Percentiles rank a stretch among this genome's conserved stretches.
Evolutionary conservation across 2,888 invertebrate genomes (phyloP).

Genomic region (Eupithecia dodoneata): DNA sequence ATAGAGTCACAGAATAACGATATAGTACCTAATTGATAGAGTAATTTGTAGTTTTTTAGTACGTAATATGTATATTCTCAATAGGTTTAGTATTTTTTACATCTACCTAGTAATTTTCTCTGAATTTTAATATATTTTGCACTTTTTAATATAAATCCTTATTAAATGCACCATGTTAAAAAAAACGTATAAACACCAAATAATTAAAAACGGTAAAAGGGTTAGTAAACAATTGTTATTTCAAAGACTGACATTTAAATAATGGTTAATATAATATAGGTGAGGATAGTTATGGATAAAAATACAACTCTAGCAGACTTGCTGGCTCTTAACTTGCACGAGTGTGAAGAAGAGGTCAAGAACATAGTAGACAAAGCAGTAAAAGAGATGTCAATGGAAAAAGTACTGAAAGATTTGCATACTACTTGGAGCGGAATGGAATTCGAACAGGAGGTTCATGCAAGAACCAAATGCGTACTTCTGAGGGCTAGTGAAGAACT

Average conservation of each 20-base stretch:
- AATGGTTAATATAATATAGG: conserved; percentile 79
- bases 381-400: conserved; percentile 99
- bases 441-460: conserved; percentile 95
- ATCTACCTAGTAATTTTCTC: not conserved
- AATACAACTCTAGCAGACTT: conserved; percentile 96
- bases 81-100: not conserved
- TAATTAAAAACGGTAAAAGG: not conserved
- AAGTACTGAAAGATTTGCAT: conserved; percentile 94
- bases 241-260: conserved; percentile 6
- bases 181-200: not conserved
- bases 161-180: not conserved
- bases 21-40: not conserved
- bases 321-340: conserved; percentile 95
- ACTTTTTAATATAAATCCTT: not conserved
- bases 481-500: conserved; percentile 96
- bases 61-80: not conserved
- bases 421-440: conserved; percentile 97
- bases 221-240: not conserved
- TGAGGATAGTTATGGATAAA: conserved; percentile 96
- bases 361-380: conserved; percentile 99
- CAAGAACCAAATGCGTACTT: conserved; percentile 93
- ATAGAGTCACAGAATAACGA: not conserved
- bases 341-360: conserved; percentile 98
- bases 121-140: not conserved
- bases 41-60: not conserved